Conservation (phyloP, 2,888 invertebrate genomes). For the Acheta domesticus region DNA sequence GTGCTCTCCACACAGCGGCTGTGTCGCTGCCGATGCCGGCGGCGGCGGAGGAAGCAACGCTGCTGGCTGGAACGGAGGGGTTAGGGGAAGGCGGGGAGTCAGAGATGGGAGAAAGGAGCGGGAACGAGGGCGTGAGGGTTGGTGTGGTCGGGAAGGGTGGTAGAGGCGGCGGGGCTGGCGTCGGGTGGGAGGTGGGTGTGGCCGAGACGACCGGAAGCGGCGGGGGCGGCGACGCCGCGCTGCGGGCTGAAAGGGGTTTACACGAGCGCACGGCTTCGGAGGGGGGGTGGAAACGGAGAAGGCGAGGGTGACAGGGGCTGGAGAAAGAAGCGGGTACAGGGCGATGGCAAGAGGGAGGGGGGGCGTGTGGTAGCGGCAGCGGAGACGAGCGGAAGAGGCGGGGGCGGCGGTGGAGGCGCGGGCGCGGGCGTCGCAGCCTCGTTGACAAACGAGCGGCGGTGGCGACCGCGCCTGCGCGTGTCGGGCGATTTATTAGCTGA, state of each 20-base stretch:
- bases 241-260: background rate
- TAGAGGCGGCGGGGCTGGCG: background rate
- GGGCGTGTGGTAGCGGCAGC: background rate
- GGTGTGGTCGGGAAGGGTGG: background rate
- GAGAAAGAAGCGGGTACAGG: too few species aligned
- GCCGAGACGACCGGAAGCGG: too few species aligned
- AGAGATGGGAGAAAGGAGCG: too few species aligned
- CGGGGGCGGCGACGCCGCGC: background rate
- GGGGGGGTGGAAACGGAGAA: too few species aligned
- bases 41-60: too few species aligned
- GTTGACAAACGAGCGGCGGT: background rate
- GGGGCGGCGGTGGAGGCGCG: background rate
- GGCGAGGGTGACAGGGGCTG: too few species aligned
- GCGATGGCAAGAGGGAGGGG: background rate
- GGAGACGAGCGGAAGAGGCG: background rate
- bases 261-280: too few species aligned
- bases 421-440: background rate
- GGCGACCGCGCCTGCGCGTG: conserved; percentile 1
- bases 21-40: too few species aligned
- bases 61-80: too few species aligned
- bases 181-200: too few species aligned
- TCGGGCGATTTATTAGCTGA: conserved; percentile 3
- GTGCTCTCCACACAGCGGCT: too few species aligned
- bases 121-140: background rate
- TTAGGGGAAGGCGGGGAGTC: too few species aligned